phyloP scores from a whole-genome alignment of 1,140 invertebrate genomes.

The Bactericera cockerelli region DNA sequence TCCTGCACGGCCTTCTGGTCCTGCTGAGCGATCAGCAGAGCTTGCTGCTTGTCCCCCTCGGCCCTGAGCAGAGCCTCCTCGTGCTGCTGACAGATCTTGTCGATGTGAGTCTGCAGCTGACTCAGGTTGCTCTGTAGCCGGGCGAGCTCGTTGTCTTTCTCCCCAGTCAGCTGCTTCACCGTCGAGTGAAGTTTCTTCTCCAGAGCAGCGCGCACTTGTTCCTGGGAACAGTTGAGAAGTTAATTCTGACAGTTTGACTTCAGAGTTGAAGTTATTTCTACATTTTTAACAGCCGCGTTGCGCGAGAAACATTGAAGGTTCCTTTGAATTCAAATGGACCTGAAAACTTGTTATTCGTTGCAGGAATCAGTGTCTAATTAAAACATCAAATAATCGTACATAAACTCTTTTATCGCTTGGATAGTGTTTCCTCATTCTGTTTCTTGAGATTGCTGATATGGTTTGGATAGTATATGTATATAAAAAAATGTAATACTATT shows the following conservation, averaged over 20 bases:
- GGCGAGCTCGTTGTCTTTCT: slow-evolving; percentile 58
- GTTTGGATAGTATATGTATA: too few species aligned
- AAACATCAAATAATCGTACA: too few species aligned
- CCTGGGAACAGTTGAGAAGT: too few species aligned
- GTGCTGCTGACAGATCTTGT: slow-evolving; percentile 63
- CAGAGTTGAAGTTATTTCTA: too few species aligned
- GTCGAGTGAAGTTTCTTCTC: slow-evolving; percentile 59
- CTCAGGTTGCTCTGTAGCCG: slow-evolving; percentile 53
- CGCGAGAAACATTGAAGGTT: too few species aligned
- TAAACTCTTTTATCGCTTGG: too few species aligned
- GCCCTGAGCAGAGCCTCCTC: slow-evolving; percentile 65
- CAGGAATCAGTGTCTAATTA: too few species aligned
- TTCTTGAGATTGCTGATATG: slow-evolving; percentile 51
- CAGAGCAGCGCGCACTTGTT: slow-evolving; percentile 47
- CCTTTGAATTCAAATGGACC: too few species aligned
- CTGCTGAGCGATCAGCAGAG: slow-evolving; percentile 61
- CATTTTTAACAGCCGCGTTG: too few species aligned
- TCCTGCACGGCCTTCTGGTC: slow-evolving; percentile 68
- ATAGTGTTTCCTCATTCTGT: slow-evolving; percentile 52
- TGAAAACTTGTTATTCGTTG: too few species aligned
- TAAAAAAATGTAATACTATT: too few species aligned
- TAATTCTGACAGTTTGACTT: too few species aligned
- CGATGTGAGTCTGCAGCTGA: slow-evolving; percentile 52
- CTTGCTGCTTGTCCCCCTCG: slow-evolving; percentile 78
- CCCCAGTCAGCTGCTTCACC: slow-evolving; percentile 46